Evolutionary conservation across 1,140 invertebrate genomes (phyloP).

Genomic region (Brachionus calyciflorus): DNA sequence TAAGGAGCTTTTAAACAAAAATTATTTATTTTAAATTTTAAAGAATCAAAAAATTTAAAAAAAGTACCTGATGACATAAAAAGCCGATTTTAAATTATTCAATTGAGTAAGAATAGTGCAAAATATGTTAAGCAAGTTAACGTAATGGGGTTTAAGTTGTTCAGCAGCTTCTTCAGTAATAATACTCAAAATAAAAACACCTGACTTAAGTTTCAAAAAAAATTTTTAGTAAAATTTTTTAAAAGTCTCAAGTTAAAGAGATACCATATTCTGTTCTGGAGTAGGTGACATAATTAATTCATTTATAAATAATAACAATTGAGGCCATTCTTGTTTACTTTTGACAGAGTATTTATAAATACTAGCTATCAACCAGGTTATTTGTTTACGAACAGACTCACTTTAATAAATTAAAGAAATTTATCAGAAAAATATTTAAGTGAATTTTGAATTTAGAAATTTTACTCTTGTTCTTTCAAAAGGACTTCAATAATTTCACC

Average conservation of each 20-base stretch:
- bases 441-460: too few species aligned
- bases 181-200: conserved; percentile 16
- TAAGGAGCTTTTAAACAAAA: not conserved
- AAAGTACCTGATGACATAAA: conserved; percentile 16
- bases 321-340: conserved; percentile 33
- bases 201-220: not conserved
- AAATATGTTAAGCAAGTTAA: conserved; percentile 19
- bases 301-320: conserved; percentile 21
- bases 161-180: conserved; percentile 39
- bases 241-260: too few species aligned
- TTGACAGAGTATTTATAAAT: not conserved
- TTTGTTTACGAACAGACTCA: conserved; percentile 35
- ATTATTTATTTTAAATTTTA: not conserved
- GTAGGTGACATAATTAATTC: conserved; percentile 8
- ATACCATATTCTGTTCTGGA: not conserved
- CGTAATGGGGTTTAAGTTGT: conserved; percentile 31
- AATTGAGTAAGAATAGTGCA: not conserved
- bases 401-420: not conserved
- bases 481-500: not conserved
- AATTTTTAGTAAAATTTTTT: not conserved
- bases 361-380: conserved; percentile 11
- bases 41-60: not conserved
- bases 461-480: conserved; percentile 29
- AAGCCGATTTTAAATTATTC: not conserved
- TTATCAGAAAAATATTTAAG: too few species aligned